These are phyloP conservation scores for Chloropsis cyanopogon DNA, from an alignment of 2,113 vertebrate genomes.

Conservation along the genomic window DNA sequence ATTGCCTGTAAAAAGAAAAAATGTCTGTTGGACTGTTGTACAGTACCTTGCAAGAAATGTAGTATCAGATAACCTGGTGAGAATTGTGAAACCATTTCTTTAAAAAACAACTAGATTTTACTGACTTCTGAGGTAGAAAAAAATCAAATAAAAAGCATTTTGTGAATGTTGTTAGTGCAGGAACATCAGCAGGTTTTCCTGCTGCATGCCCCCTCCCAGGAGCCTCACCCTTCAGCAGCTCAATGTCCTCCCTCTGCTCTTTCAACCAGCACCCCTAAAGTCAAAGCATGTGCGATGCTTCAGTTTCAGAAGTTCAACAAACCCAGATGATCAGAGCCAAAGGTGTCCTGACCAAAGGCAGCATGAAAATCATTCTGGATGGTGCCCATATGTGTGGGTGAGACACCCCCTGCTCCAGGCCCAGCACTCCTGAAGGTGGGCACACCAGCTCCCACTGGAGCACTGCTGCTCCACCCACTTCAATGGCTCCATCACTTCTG, in stretches of 20 bases:
- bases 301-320: not conserved
- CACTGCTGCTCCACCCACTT: fast-evolving
- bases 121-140: not conserved
- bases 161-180: not conserved
- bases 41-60: not conserved
- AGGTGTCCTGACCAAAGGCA: not conserved
- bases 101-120: not conserved
- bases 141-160: not conserved
- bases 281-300: not conserved
- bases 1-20: not conserved
- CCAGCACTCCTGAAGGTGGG: not conserved
- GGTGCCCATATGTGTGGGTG: fast-evolving
- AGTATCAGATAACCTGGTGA: not conserved
- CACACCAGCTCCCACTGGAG: not conserved
- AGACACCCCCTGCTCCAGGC: not conserved
- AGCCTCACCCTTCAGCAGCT: not conserved
- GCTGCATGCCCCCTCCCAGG: not conserved
- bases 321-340: not conserved
- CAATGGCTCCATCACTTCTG: fast-evolving
- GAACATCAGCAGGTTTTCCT: not conserved
- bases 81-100: not conserved
- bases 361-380: not conserved
- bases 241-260: not conserved
- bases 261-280: not conserved
- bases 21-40: not conserved